phyloP scores from a whole-genome alignment of 2,888 invertebrate genomes.

The Meliscaeva auricollis region DNA sequence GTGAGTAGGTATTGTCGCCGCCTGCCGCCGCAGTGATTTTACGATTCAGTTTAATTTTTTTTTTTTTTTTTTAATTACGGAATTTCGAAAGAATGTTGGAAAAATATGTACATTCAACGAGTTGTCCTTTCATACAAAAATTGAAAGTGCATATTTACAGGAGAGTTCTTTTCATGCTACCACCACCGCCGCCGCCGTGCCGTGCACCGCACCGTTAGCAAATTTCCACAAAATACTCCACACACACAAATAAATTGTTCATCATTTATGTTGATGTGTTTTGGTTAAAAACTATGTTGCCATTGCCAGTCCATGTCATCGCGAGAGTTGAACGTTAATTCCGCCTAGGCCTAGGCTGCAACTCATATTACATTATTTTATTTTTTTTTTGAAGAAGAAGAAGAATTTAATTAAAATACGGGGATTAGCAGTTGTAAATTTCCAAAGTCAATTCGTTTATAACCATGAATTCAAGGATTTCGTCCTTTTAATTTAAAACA shows the following conservation, averaged over 20 bases:
- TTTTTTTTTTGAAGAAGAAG: conserved; percentile 15
- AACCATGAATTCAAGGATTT: background rate
- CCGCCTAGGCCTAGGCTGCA: background rate
- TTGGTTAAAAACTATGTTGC: background rate
- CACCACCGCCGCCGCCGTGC: too few species aligned
- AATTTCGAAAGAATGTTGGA: background rate
- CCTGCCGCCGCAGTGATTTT: conserved; percentile 10
- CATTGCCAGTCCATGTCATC: background rate
- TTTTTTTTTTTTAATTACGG: conserved; percentile 6
- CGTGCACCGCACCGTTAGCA: too few species aligned
- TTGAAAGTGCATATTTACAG: background rate
- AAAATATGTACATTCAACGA: conserved; percentile 47
- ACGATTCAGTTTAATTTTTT: conserved; percentile 10
- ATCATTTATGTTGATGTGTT: background rate
- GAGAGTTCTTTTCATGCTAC: too few species aligned
- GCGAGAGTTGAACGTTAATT: background rate
- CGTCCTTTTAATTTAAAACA: background rate
- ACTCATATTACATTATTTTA: background rate
- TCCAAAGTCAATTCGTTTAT: background rate
- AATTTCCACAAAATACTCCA: background rate
- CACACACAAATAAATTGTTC: background rate
- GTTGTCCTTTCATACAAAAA: conserved; percentile 38
- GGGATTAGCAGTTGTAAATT: conserved; percentile 28
- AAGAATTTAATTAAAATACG: conserved; percentile 47
- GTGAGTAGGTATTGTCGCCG: conserved; percentile 9